A percentile compares a stretch with the other conserved stretches of the same genome.
Conservation (phyloP, 92 coral and sea anemone species). For the Porites divaricata region DNA sequence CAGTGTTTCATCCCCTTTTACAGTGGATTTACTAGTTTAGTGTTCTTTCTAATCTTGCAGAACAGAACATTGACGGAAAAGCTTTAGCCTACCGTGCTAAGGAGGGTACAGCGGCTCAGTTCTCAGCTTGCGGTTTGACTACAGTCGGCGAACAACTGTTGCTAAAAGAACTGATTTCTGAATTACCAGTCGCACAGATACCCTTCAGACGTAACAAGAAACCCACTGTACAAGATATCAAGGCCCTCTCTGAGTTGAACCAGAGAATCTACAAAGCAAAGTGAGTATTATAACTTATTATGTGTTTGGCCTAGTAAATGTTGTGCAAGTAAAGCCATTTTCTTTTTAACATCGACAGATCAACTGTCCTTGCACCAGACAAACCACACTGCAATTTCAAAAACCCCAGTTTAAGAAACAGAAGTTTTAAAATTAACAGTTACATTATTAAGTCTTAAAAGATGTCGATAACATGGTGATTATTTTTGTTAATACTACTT, state of each 20-base stretch:
- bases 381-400: too few species aligned
- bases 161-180: not conserved
- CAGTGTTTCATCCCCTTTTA: too few species aligned
- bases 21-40: too few species aligned
- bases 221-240: not conserved
- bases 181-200: not conserved
- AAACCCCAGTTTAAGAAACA: too few species aligned
- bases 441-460: too few species aligned
- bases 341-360: not conserved
- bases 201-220: not conserved
- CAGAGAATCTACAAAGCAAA: slow-evolving; percentile 3
- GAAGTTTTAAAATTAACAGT: too few species aligned
- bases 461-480: not conserved
- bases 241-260: not conserved
- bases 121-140: slow-evolving; percentile 22
- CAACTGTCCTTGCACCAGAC: too few species aligned
- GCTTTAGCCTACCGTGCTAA: not conserved
- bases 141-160: slow-evolving; percentile 42
- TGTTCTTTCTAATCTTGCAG: not conserved
- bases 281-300: not conserved
- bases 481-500: not conserved
- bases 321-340: not conserved
- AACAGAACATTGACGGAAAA: slow-evolving; percentile 23
- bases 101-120: slow-evolving; percentile 19
- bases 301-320: not conserved